Percentiles rank a stretch among this genome's conserved stretches.
These are phyloP conservation scores for Sympetrum striolatum DNA, from an alignment of 2,888 invertebrate species.

Conservation along the genomic window DNA sequence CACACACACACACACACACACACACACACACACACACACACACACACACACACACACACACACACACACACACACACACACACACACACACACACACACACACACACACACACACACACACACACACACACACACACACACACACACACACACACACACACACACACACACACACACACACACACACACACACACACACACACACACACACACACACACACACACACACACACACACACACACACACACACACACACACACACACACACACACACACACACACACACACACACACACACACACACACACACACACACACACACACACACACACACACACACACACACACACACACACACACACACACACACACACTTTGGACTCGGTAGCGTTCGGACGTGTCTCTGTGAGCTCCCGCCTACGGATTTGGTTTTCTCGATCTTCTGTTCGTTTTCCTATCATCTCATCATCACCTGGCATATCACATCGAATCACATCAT, in stretches of 20 bases:
- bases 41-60: constrained; percentile 37
- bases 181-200: constrained; percentile 37
- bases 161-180: constrained; percentile 37
- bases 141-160: constrained; percentile 37
- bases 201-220: constrained; percentile 37
- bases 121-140: constrained; percentile 37
- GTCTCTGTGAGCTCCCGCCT: no score
- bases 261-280: constrained; percentile 44
- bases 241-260: constrained; percentile 37
- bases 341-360: constrained; percentile 45
- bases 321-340: constrained; percentile 45
- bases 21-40: constrained; percentile 37
- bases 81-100: constrained; percentile 37
- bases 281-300: constrained; percentile 45
- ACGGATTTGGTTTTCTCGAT: no score
- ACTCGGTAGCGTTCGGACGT: no score
- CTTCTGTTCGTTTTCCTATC: no score
- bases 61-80: constrained; percentile 37
- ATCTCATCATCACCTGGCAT: no score
- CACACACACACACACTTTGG: constrained; percentile 43
- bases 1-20: constrained; percentile 37
- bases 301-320: constrained; percentile 45
- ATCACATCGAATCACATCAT: no score
- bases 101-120: constrained; percentile 37
- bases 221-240: constrained; percentile 37